Evolutionary conservation across 2,888 invertebrate species (phyloP).

Genomic region (Eudasyphora cyanicolor): DNA sequence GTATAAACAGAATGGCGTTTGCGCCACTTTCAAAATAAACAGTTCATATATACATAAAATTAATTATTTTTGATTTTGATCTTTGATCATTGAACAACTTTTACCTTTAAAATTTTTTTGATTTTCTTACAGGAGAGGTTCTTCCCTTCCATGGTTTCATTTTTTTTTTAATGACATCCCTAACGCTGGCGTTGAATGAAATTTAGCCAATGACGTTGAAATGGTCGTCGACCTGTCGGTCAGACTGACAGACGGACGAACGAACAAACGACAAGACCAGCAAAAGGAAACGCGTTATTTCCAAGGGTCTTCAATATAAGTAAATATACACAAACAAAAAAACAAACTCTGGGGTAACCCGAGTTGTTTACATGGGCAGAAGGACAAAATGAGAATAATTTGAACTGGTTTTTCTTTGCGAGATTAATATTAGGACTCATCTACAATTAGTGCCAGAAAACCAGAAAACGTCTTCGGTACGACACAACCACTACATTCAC

Average conservation of each 20-base stretch:
- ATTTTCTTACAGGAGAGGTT: too few relatives aligned
- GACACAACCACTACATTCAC: too few relatives aligned
- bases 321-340: background rate
- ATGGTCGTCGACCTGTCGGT: too few relatives aligned
- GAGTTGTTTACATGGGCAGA: constrained; percentile 33
- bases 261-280: constrained; percentile 29
- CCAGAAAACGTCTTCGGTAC: too few relatives aligned
- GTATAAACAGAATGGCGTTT: too few relatives aligned
- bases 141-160: too few relatives aligned
- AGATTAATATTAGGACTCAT: constrained; percentile 57
- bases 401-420: constrained; percentile 30
- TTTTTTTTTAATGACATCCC: background rate
- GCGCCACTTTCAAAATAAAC: too few relatives aligned
- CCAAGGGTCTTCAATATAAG: constrained; percentile 1
- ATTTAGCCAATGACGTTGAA: background rate
- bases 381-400: constrained; percentile 41
- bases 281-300: constrained; percentile 37
- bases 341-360: constrained; percentile 35
- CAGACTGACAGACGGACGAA: constrained; percentile 7
- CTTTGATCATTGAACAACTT: too few relatives aligned
- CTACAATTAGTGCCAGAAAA: constrained; percentile 57
- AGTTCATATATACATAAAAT: too few relatives aligned
- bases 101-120: too few relatives aligned
- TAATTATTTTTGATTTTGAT: too few relatives aligned
- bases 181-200: background rate